Evolutionary conservation across 2,888 invertebrate species (phyloP).

Genomic region (Sinelater perroti): DNA sequence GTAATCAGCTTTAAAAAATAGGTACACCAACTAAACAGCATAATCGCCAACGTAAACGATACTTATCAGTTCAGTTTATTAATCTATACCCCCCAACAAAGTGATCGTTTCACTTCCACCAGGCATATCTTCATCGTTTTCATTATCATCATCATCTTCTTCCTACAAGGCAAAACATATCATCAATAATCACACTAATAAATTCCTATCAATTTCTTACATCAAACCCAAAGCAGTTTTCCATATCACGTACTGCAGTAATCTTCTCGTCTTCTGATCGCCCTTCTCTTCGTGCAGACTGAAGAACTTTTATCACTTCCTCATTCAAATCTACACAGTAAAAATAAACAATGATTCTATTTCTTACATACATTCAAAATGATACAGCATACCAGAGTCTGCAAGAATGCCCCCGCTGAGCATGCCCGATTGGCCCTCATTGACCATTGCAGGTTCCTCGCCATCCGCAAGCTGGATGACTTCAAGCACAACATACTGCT

Average conservation of each 20-base stretch:
- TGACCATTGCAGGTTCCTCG: slow-evolving; percentile 70
- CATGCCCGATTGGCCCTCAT: slow-evolving; percentile 61
- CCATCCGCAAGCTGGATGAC: slow-evolving; percentile 81
- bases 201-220: slow-evolving; percentile 61
- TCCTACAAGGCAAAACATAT: slow-evolving; percentile 41
- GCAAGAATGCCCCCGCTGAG: slow-evolving; percentile 60
- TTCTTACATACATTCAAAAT: too few relatives aligned
- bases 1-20: neutral
- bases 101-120: slow-evolving; percentile 56
- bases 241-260: slow-evolving; percentile 72
- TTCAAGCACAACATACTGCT: slow-evolving; percentile 89
- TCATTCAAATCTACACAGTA: slow-evolving; percentile 57
- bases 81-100: slow-evolving; percentile 47
- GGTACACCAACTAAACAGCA: neutral
- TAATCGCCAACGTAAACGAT: neutral
- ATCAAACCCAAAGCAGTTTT: slow-evolving; percentile 86
- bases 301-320: slow-evolving; percentile 60
- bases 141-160: slow-evolving; percentile 62
- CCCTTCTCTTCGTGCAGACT: slow-evolving; percentile 55
- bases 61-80: slow-evolving; percentile 11
- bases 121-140: slow-evolving; percentile 60
- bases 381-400: slow-evolving; percentile 49
- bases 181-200: neutral
- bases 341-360: too few relatives aligned
- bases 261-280: slow-evolving; percentile 55